Evolutionary conservation across 2,888 invertebrate genomes (phyloP), one percentile per base, ranked within the genome.

Genomic region (Leistus spinibarbis): DNA sequence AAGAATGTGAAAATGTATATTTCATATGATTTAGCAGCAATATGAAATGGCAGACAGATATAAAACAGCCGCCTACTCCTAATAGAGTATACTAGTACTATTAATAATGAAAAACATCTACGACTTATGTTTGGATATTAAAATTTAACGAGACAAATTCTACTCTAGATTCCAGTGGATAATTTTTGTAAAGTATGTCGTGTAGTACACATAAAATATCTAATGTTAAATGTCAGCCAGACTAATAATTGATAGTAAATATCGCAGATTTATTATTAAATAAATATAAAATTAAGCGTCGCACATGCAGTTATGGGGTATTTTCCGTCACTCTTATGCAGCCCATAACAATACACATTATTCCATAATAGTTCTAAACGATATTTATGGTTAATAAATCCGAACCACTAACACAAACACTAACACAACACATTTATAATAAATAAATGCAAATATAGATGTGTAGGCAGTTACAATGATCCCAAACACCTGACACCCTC

Each of bases 231-330:
- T 56, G 73, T 73, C 73, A 67, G 24, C 20, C 20, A 67, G 57
- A 17, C 24, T 73, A 73, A 73, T 73, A 73, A 73, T 73, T 73
- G 73, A 73, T 73, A 73, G 73, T 67, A 73, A 73, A 73, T 73
- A 73, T 73, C 24, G 13, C 5, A 73, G 54, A 73, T 73, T 73
- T 73, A 73, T 67, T 22, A 62, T 60, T 67, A 66, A 40, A 60
- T 73, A 67, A 66, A 73, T 71, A 63, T 71, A 65, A 65, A 72
- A 64, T 65, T 56, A 72, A 54, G 56, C 27, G 40, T 56, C 23
- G 24, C 17, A 62, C 63, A 64, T 64, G 17, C 13, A 20, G 60
- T 60, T 60, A 60, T 60, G 5, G 40, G 60, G 60, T 20, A 60
- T 60, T 60, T 40, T 60, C 10, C 17, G 60, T 60, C n/a, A 60